A percentile compares a stretch with the other conserved stretches of the same genome.
Conservation (phyloP, 2,888 invertebrate genomes). For the Trisateles emortualis region DNA sequence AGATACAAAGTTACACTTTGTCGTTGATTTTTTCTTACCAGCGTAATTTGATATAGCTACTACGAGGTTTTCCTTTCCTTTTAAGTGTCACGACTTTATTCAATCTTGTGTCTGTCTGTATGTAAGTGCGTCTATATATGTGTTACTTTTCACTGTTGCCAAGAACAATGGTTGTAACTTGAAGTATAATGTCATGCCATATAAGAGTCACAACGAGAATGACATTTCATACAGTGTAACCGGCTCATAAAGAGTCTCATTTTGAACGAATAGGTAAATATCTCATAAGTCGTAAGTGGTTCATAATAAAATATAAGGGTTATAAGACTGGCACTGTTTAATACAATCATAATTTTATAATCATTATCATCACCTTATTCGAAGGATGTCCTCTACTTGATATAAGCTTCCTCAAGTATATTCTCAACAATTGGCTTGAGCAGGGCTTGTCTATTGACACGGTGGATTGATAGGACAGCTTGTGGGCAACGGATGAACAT, state of each 20-base stretch:
- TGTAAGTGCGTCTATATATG: too few relatives aligned
- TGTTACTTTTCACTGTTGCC: neutral
- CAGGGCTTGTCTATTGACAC: too few relatives aligned
- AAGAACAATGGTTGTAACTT: neutral
- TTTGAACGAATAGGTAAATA: too few relatives aligned
- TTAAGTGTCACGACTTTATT: neutral
- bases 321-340: too few relatives aligned
- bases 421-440: too few relatives aligned
- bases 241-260: neutral
- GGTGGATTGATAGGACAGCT: too few relatives aligned
- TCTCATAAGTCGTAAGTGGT: neutral
- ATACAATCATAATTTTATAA: too few relatives aligned
- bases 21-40: neutral
- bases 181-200: neutral
- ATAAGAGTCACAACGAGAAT: neutral
- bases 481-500: too few relatives aligned
- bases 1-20: neutral
- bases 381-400: too few relatives aligned
- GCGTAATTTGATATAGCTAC: neutral
- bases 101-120: neutral
- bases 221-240: neutral
- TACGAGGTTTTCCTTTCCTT: slow-evolving; percentile 3
- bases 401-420: too few relatives aligned
- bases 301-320: neutral
- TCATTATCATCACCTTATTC: too few relatives aligned